A percentile compares a stretch with the other conserved stretches of the same genome.
phyloP scores from a whole-genome alignment of 2,797 vertebrate species.

The Novumbra hubbsi region DNA sequence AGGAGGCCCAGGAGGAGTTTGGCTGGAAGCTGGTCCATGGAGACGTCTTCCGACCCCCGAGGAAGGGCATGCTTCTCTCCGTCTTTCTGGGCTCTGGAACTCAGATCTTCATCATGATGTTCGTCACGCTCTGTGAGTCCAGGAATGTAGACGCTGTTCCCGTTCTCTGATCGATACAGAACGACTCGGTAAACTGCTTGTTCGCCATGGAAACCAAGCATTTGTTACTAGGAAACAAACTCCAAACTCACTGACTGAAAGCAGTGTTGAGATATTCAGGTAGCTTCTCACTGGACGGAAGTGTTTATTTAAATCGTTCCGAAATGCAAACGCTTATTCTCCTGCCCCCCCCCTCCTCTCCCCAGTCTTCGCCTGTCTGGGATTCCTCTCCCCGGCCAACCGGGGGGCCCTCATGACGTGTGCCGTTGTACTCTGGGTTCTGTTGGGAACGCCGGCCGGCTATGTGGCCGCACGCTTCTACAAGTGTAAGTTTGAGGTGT shows the following conservation, averaged over 20 bases:
- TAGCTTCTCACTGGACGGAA: too few relatives aligned
- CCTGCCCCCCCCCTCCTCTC: too few relatives aligned
- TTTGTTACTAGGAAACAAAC: too few relatives aligned
- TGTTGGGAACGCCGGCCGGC: conserved; percentile 92
- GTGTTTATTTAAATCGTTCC: too few relatives aligned
- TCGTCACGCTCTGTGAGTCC: conserved; percentile 83
- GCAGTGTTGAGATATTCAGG: too few relatives aligned
- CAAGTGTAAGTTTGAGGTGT: conserved; percentile 61
- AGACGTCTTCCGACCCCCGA: conserved; percentile 90
- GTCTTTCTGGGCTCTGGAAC: conserved; percentile 91
- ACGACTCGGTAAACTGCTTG: too few relatives aligned
- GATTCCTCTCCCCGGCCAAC: conserved; percentile 93
- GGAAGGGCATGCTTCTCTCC: conserved; percentile 91
- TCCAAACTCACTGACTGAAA: too few relatives aligned
- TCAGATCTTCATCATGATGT: conserved; percentile 95
- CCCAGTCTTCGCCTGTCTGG: conserved; percentile 90
- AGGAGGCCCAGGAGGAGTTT: conserved; percentile 95
- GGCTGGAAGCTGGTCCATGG: conserved; percentile 94
- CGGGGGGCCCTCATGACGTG: conserved; percentile 92
- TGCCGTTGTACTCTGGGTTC: conserved; percentile 90
- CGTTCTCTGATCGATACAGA: too few relatives aligned
- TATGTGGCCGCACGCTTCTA: conserved; percentile 92
- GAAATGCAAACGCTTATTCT: too few relatives aligned
- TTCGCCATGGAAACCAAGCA: too few relatives aligned
- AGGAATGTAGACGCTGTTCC: too few relatives aligned